A percentile compares a stretch with the other conserved stretches of the same genome.
Conservation (phyloP, 2,797 vertebrate species). For the Glossophaga mutica region DNA sequence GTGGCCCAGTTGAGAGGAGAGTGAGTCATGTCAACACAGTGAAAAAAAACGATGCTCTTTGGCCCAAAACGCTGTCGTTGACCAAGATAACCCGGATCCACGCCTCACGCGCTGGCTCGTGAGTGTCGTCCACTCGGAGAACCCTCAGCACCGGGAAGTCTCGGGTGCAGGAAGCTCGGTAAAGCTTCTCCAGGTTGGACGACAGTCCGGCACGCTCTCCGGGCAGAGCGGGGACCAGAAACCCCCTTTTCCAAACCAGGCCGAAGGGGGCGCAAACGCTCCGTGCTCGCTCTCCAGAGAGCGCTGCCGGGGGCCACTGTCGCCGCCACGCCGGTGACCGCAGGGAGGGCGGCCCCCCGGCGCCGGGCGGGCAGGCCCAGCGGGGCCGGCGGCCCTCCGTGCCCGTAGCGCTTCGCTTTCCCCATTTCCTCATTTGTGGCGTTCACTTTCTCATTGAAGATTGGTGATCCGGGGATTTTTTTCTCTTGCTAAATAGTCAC, state of each 20-base stretch:
- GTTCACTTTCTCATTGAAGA: neutral
- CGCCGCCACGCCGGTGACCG: neutral
- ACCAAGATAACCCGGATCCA: neutral
- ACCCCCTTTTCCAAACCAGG: neutral
- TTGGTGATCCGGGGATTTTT: neutral
- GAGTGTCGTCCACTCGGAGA: neutral
- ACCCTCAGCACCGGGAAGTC: neutral
- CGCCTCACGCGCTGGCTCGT: neutral
- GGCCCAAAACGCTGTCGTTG: neutral
- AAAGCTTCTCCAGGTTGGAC: neutral
- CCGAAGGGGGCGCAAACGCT: neutral
- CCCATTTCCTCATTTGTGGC: neutral
- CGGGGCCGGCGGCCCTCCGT: fast-evolving
- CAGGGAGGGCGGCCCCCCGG: neutral
- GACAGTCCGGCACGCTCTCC: neutral
- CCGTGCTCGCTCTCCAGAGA: neutral
- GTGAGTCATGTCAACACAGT: neutral
- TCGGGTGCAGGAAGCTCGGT: neutral
- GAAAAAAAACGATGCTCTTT: neutral
- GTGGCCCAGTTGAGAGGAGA: neutral
- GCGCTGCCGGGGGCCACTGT: neutral
- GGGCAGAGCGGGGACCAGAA: neutral
- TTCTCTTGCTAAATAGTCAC: neutral
- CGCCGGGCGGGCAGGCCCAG: neutral
- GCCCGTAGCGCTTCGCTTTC: neutral